A percentile compares a stretch with the other conserved stretches of the same genome.
phyloP scores from a whole-genome alignment of 2,113 vertebrate genomes.

The Raja brachyura region DNA sequence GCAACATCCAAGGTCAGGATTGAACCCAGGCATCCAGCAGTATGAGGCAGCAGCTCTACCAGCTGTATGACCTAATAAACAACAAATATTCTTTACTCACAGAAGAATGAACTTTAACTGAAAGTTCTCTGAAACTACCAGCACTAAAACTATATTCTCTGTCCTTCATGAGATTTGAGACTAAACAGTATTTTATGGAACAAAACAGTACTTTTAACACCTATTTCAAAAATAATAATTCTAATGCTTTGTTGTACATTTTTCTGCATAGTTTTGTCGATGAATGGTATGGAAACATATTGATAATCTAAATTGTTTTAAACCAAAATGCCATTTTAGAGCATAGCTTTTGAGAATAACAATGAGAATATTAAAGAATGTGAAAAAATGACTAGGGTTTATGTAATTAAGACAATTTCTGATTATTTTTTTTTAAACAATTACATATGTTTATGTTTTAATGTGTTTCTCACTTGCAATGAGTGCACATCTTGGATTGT shows the following conservation, averaged over 20 bases:
- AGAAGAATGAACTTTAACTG: too few relatives aligned
- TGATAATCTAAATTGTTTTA: not conserved
- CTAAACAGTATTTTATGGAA: not conserved
- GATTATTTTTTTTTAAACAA: too few relatives aligned
- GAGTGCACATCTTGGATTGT: not conserved
- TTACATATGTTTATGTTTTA: not conserved
- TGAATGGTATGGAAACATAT: not conserved
- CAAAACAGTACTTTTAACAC: not conserved
- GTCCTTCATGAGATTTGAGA: too few relatives aligned
- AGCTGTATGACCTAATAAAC: too few relatives aligned
- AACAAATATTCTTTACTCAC: too few relatives aligned
- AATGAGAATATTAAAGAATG: not conserved
- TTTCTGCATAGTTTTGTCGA: not conserved
- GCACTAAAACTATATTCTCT: too few relatives aligned
- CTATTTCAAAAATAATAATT: not conserved
- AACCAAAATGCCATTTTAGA: not conserved
- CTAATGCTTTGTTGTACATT: too few relatives aligned
- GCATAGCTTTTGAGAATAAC: not conserved
- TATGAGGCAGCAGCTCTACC: too few relatives aligned
- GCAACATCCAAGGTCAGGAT: too few relatives aligned
- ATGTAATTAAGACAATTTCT: not conserved
- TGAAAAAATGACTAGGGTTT: not conserved
- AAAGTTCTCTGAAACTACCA: too few relatives aligned
- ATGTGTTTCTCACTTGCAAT: not conserved
- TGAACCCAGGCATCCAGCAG: too few relatives aligned